Evolutionary conservation across 2,888 invertebrate species (phyloP).

Genomic region (Limulus polyphemus): DNA sequence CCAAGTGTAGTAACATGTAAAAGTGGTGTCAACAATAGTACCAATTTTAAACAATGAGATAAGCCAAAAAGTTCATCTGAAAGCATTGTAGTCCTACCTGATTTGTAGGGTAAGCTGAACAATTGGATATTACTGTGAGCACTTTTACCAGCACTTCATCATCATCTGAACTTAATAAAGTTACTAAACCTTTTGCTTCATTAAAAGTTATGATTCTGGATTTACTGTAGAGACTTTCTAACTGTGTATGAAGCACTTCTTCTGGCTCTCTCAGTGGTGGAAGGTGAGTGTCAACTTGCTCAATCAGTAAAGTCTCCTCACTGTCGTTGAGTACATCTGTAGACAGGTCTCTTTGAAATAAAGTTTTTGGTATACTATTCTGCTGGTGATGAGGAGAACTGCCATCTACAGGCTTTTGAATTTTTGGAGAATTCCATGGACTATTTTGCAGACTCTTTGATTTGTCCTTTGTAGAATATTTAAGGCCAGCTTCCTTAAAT

Average conservation of each 20-base stretch:
- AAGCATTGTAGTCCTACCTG: constrained; percentile 36
- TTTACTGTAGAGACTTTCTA: constrained; percentile 25
- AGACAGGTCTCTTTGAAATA: constrained; percentile 3
- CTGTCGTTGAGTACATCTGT: constrained; percentile 8
- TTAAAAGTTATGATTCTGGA: constrained; percentile 37
- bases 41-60: too few relatives aligned
- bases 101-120: constrained; percentile 42
- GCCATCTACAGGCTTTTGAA: constrained; percentile 36
- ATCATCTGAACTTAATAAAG: constrained; percentile 41
- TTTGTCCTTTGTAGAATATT: constrained; percentile 24
- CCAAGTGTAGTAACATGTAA: too few relatives aligned
- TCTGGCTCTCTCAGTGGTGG: not conserved
- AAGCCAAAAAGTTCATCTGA: not conserved
- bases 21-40: too few relatives aligned
- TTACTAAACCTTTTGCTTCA: constrained; percentile 41
- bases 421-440: constrained; percentile 42
- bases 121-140: constrained; percentile 42
- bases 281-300: constrained; percentile 1
- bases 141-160: constrained; percentile 40
- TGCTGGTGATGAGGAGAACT: constrained; percentile 32
- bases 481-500: constrained; percentile 36
- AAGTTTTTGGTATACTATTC: constrained; percentile 2
- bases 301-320: constrained; percentile 14
- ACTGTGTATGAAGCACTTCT: constrained; percentile 2
- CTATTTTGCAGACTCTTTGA: constrained; percentile 35